These are phyloP conservation scores for Lophotriccus pileatus DNA, from an alignment of 2,797 vertebrate genomes.

Conservation along the genomic window DNA sequence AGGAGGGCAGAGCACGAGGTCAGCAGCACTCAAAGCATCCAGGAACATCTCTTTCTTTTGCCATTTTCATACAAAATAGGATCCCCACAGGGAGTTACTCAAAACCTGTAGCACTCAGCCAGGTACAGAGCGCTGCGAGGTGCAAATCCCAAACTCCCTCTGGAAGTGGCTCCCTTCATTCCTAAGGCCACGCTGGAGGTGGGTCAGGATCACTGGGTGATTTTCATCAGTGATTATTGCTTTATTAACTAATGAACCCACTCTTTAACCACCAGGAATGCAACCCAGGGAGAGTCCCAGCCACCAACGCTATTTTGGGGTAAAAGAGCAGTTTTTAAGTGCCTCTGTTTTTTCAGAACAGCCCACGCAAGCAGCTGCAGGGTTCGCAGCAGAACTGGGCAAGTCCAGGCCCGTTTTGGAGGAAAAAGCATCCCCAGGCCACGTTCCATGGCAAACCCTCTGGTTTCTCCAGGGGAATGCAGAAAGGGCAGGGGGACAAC, in stretches of 20 bases:
- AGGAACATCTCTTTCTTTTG: neutral
- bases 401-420: neutral
- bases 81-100: neutral
- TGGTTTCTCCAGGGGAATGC: neutral
- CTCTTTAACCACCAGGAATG: neutral
- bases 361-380: neutral
- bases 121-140: neutral
- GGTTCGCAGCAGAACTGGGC: neutral
- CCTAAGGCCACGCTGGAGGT: neutral
- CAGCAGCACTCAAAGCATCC: neutral
- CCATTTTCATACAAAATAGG: neutral
- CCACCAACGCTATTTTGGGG: neutral
- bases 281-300: neutral
- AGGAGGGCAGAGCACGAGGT: neutral
- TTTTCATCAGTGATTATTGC: neutral
- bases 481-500: neutral
- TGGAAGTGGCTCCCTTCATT: neutral
- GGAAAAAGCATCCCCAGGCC: neutral
- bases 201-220: neutral
- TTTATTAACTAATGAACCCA: neutral
- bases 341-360: neutral
- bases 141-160: neutral
- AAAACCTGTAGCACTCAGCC: fast-evolving
- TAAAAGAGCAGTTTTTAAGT: neutral
- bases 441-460: neutral